phyloP scores from a whole-genome alignment of 2,113 vertebrate genomes.

The Cebidichthys violaceus region DNA sequence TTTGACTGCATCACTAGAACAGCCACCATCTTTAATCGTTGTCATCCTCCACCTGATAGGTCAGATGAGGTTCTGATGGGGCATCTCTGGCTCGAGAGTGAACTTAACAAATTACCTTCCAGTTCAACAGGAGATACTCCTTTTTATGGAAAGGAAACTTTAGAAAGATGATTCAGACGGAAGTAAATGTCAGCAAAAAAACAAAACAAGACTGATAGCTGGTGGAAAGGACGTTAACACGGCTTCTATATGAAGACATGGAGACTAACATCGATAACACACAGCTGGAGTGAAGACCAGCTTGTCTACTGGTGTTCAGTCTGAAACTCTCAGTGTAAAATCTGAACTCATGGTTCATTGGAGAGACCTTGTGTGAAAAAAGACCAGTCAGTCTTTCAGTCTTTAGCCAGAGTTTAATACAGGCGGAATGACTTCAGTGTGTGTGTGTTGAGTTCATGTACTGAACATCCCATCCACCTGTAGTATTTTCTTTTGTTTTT shows the following conservation, averaged over 20 bases:
- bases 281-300: neutral
- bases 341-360: neutral
- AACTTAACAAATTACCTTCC: too few relatives aligned
- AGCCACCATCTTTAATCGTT: neutral
- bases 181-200: neutral
- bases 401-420: neutral
- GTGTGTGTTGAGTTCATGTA: conserved; percentile 10
- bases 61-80: neutral
- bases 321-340: neutral
- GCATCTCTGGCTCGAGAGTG: too few relatives aligned
- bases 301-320: neutral
- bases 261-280: too few relatives aligned
- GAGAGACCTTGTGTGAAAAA: neutral
- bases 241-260: neutral
- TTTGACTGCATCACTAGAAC: neutral
- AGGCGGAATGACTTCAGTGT: conserved; percentile 12
- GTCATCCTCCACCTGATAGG: neutral
- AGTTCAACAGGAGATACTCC: neutral
- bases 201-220: neutral
- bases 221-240: neutral
- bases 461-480: neutral
- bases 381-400: neutral
- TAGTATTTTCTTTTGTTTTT: neutral
- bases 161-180: neutral
- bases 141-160: neutral